A percentile compares a stretch with the other conserved stretches of the same genome.
Evolutionary conservation across 2,797 vertebrate species (phyloP).

Genomic region (Ceyx erithaca): DNA sequence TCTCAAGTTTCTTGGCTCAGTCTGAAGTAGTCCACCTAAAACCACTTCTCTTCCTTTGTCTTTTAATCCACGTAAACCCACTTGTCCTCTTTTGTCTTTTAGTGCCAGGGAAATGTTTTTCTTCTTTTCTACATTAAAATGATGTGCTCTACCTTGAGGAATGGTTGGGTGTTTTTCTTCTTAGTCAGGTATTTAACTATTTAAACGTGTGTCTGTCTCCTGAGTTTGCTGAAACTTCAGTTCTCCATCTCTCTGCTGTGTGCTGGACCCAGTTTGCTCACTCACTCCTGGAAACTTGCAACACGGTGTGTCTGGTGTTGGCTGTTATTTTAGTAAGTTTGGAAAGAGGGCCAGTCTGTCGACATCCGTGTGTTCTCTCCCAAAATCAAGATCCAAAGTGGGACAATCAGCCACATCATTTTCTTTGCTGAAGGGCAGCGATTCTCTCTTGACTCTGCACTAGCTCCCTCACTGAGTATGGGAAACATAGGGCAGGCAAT

Average conservation of each 20-base stretch:
- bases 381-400: neutral
- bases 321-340: neutral
- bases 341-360: rapidly evolving
- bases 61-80: rapidly evolving
- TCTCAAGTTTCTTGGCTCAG: neutral
- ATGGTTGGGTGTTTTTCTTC: neutral
- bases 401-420: rapidly evolving
- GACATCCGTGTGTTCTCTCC: rapidly evolving
- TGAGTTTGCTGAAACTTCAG: neutral
- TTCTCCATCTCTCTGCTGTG: neutral
- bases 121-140: neutral
- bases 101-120: rapidly evolving
- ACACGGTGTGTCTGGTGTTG: neutral
- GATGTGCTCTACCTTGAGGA: rapidly evolving
- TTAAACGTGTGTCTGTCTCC: neutral
- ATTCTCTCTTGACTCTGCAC: rapidly evolving
- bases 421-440: neutral
- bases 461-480: rapidly evolving
- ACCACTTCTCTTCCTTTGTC: neutral
- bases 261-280: neutral
- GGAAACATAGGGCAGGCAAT: neutral
- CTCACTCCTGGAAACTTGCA: neutral
- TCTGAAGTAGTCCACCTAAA: rapidly evolving
- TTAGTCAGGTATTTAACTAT: neutral
- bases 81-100: neutral